Evolutionary conservation across 2,888 invertebrate genomes (phyloP).

Genomic region (Spisula subtruncata): DNA sequence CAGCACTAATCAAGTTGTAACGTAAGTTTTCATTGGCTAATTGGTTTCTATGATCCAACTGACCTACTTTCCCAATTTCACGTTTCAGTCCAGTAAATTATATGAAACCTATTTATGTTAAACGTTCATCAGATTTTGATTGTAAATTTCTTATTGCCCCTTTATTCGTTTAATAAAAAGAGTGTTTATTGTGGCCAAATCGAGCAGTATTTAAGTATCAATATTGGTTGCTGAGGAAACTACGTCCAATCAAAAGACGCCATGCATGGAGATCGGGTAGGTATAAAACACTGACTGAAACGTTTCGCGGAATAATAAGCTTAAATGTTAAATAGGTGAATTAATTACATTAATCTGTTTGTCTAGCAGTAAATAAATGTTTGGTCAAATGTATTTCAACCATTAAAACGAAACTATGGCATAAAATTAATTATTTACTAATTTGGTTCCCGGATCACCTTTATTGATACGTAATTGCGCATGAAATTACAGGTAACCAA

Average conservation of each 20-base stretch:
- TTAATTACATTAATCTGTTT: not conserved
- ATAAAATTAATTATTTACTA: not conserved
- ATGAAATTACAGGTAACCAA: not conserved
- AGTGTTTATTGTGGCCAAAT: not conserved
- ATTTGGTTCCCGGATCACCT: not conserved
- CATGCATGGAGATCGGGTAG: constrained; percentile 52
- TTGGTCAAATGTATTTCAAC: not conserved
- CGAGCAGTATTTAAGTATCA: not conserved
- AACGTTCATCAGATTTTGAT: not conserved
- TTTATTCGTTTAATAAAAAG: not conserved
- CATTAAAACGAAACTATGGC: not conserved
- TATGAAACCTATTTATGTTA: not conserved
- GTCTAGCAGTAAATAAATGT: not conserved
- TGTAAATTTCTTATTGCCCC: not conserved
- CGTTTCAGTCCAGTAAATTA: not conserved
- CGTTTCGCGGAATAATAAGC: not conserved
- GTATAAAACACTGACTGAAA: constrained; percentile 7
- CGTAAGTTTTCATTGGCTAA: constrained; percentile 61
- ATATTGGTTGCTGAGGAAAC: constrained; percentile 58
- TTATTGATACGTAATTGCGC: not conserved
- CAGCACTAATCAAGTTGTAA: constrained; percentile 34
- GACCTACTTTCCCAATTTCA: constrained; percentile 47
- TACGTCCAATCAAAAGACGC: constrained; percentile 68
- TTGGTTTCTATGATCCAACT: constrained; percentile 31
- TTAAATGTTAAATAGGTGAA: not conserved